Conservation (phyloP, 2,797 vertebrate species). For the Psittacula derbiana region DNA sequence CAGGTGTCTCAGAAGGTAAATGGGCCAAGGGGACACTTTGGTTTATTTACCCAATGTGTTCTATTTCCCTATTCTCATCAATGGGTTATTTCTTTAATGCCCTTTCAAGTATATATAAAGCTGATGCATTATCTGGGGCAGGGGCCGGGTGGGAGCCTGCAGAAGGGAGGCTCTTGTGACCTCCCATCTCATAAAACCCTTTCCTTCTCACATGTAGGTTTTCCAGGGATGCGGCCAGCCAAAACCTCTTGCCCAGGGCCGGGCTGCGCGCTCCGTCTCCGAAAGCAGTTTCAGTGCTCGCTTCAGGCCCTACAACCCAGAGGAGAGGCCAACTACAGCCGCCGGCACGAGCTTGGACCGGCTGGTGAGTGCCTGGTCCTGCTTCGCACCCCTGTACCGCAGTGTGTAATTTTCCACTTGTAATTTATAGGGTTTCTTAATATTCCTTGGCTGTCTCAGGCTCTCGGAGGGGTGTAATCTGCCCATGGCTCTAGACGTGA, state of each 20-base stretch:
- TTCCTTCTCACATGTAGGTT: constrained; percentile 74
- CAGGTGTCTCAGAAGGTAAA: constrained; percentile 94
- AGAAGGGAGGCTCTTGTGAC: background rate
- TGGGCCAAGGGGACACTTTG: background rate
- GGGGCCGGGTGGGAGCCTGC: background rate
- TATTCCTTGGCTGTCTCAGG: background rate
- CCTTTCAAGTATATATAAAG: background rate
- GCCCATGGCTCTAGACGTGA: background rate
- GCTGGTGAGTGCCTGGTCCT: constrained; percentile 80
- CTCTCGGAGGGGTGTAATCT: constrained; percentile 29
- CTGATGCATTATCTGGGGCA: background rate
- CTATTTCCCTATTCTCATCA: background rate
- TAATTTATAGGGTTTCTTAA: constrained; percentile 14
- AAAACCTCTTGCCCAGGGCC: constrained; percentile 74
- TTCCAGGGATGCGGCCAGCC: constrained; percentile 96
- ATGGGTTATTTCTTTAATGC: background rate
- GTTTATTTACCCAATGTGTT: background rate
- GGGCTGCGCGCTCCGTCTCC: constrained; percentile 83
- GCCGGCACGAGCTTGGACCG: constrained; percentile 94
- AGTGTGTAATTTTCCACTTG: background rate
- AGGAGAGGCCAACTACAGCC: constrained; percentile 91
- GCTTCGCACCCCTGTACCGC: background rate
- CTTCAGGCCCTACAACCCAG: constrained; percentile 90
- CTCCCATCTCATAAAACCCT: background rate
- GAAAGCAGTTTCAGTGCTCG: constrained; percentile 85